These are phyloP conservation scores for Eurystomus glaucurus DNA, from an alignment of 2,797 vertebrate species.

Conservation along the genomic window DNA sequence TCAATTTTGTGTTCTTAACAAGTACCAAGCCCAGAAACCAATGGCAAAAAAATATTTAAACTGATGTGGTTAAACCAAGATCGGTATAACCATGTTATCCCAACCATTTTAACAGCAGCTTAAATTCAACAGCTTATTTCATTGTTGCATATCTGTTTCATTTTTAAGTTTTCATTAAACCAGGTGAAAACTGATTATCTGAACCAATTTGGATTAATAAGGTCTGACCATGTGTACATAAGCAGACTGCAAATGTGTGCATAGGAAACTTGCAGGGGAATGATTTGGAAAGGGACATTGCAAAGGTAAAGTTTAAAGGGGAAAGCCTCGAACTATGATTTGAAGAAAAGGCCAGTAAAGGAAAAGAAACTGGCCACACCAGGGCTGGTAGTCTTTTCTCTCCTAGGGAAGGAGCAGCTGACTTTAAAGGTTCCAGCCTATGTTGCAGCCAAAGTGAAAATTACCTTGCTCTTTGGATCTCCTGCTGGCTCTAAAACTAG, in stretches of 20 bases:
- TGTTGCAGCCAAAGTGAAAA: slow-evolving; percentile 70
- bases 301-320: slow-evolving; percentile 68
- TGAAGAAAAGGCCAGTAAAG: slow-evolving; percentile 60
- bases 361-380: slow-evolving; percentile 57
- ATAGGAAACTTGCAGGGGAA: slow-evolving; percentile 61
- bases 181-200: not conserved
- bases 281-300: slow-evolving; percentile 38
- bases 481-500: slow-evolving; percentile 77
- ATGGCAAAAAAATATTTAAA: not conserved
- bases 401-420: slow-evolving; percentile 59
- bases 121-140: not conserved
- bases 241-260: slow-evolving; percentile 45
- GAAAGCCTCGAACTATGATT: slow-evolving; percentile 59
- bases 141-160: slow-evolving; percentile 41
- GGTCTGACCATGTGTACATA: not conserved
- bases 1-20: not conserved
- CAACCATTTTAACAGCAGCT: not conserved
- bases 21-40: not conserved
- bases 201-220: slow-evolving; percentile 24
- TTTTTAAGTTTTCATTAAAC: slow-evolving; percentile 2
- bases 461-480: slow-evolving; percentile 74
- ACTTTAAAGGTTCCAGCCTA: slow-evolving; percentile 49
- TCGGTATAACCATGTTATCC: not conserved
- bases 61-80: not conserved
- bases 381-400: slow-evolving; percentile 57